Evolutionary conservation across 2,113 vertebrate genomes (phyloP).

Genomic region (Regulus satrapa): DNA sequence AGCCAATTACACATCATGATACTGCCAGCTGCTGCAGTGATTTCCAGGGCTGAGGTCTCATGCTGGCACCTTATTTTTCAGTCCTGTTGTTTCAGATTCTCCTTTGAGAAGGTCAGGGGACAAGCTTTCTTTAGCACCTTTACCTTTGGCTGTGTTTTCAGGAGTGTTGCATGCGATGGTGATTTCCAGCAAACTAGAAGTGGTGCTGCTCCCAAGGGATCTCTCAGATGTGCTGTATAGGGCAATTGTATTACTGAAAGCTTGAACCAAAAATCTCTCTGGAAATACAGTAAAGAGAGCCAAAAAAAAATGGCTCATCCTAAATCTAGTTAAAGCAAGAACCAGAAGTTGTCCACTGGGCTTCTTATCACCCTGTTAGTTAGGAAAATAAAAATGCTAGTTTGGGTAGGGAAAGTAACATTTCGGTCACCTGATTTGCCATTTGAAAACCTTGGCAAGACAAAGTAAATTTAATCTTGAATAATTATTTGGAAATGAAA

Average conservation of each 20-base stretch:
- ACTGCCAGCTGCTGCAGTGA: not conserved
- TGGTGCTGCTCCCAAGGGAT: not conserved
- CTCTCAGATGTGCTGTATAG: not conserved
- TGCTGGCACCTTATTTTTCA: not conserved
- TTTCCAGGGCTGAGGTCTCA: not conserved
- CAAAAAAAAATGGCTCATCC: not conserved
- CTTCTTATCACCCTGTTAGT: not conserved
- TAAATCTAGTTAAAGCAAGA: not conserved
- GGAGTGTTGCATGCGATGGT: fast-evolving
- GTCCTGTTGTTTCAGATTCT: not conserved
- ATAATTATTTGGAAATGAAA: not conserved
- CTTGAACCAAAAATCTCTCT: not conserved
- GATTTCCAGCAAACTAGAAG: not conserved
- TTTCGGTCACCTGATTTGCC: not conserved
- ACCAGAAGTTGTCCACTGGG: not conserved
- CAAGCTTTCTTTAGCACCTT: not conserved
- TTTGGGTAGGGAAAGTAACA: not conserved
- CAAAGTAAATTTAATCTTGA: not conserved
- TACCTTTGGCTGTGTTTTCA: not conserved
- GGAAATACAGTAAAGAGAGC: not conserved
- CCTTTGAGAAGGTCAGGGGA: not conserved
- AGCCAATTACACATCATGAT: not conserved
- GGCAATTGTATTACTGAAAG: not conserved
- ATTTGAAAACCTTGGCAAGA: not conserved
- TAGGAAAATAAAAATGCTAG: not conserved